These are phyloP conservation scores for Malurus leucopterus DNA, from an alignment of 2,797 vertebrate genomes.

Conservation along the genomic window DNA sequence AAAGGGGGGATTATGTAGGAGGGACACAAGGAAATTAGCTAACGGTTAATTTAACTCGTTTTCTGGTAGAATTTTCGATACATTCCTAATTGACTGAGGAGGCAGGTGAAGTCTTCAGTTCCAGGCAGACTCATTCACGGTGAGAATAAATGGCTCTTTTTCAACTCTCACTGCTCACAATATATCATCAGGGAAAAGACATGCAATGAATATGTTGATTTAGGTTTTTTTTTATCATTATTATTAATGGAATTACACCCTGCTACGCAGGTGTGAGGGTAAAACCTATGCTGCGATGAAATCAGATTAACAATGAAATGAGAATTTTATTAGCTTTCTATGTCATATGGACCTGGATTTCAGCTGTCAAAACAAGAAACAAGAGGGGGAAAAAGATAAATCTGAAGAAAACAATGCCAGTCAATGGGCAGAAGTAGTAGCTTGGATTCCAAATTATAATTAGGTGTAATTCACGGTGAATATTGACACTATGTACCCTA, in stretches of 20 bases:
- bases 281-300: conserved; percentile 76
- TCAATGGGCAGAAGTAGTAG: conserved; percentile 45
- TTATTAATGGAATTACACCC: conserved; percentile 95
- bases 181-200: conserved; percentile 91
- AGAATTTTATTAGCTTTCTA: conserved; percentile 74
- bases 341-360: conserved; percentile 71
- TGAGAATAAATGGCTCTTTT: conserved; percentile 89
- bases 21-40: conserved; percentile 93
- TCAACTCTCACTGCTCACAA: conserved; percentile 87
- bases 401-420: conserved; percentile 45
- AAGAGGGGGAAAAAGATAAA: conserved; percentile 21
- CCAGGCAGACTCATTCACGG: conserved; percentile 91
- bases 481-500: background rate
- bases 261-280: conserved; percentile 89
- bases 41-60: conserved; percentile 99
- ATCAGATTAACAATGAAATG: conserved; percentile 79
- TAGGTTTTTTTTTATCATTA: conserved; percentile 77
- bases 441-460: conserved; percentile 27
- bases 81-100: conserved; percentile 99
- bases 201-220: conserved; percentile 96
- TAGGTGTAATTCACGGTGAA: conserved; percentile 1
- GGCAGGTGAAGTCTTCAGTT: conserved; percentile 97
- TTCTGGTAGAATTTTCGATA: conserved; percentile 96
- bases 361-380: conserved; percentile 76
- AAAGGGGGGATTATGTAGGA: conserved; percentile 93